Percentiles rank a stretch among this genome's conserved stretches.
Evolutionary conservation across 2,113 vertebrate species (phyloP).

Genomic region (Gopherus evgoodei): DNA sequence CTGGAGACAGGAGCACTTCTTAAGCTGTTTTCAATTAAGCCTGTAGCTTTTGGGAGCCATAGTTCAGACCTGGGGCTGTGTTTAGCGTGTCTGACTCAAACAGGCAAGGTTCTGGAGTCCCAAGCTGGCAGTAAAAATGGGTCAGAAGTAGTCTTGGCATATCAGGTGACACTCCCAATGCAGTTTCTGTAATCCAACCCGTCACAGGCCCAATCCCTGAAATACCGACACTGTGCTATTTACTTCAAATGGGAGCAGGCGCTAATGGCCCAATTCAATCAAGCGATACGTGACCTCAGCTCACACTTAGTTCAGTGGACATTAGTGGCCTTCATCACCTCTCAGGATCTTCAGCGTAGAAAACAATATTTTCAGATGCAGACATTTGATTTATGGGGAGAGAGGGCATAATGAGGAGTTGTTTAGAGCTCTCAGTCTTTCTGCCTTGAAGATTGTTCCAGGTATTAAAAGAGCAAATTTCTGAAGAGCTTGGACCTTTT

Average conservation of each 20-base stretch:
- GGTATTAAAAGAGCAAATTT: background rate
- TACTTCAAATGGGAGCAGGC: accelerated
- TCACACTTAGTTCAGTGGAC: background rate
- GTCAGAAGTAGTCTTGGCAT: no score
- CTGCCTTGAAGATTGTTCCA: background rate
- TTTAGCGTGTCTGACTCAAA: no score
- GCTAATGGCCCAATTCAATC: background rate
- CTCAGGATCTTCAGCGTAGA: background rate
- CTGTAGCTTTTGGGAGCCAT: no score
- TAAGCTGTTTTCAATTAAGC: no score
- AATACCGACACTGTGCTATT: background rate
- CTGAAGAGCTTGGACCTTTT: background rate
- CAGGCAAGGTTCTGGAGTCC: no score
- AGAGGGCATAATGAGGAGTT: background rate
- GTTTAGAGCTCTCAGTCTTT: background rate
- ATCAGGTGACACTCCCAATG: no score
- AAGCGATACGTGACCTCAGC: background rate
- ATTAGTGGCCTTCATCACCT: background rate
- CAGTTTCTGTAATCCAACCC: no score
- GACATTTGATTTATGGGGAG: background rate
- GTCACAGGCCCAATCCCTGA: background rate
- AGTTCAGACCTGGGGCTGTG: no score
- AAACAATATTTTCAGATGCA: background rate
- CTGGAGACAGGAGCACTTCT: no score
- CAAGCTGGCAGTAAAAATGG: no score